Evolutionary conservation across 1,140 invertebrate genomes (phyloP).

Genomic region (Bicyclus anynana): DNA sequence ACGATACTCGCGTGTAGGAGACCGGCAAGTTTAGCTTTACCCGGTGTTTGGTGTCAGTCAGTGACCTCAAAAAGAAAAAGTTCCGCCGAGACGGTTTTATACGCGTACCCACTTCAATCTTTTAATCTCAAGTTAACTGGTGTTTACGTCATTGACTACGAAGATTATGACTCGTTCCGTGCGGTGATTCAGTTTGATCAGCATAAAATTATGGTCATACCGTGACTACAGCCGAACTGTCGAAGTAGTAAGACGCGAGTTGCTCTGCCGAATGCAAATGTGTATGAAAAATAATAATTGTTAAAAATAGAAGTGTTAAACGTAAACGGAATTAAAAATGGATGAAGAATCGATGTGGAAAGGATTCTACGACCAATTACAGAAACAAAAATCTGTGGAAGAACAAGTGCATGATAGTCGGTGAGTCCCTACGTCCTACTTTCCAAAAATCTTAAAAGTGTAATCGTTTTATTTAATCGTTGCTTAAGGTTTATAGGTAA

Average conservation of each 20-base stretch:
- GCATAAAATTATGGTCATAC: conserved; percentile 33
- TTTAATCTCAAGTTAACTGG: conserved; percentile 25
- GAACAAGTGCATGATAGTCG: conserved; percentile 79
- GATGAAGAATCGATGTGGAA: conserved; percentile 86
- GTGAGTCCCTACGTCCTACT: too few relatives aligned
- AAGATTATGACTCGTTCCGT: conserved; percentile 53
- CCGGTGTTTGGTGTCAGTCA: neutral
- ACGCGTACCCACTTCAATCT: conserved; percentile 18
- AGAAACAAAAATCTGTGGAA: conserved; percentile 77
- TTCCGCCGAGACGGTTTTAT: neutral
- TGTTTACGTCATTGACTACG: conserved; percentile 62
- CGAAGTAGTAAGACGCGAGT: conserved; percentile 4
- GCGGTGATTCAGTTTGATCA: conserved; percentile 58
- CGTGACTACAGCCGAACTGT: neutral
- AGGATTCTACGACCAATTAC: conserved; percentile 80
- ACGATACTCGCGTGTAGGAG: neutral
- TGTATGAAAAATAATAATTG: neutral
- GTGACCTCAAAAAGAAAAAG: conserved; percentile 13
- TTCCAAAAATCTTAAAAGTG: too few relatives aligned
- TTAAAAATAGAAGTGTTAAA: neutral
- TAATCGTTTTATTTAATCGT: too few relatives aligned
- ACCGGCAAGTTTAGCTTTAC: neutral
- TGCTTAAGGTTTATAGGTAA: too few relatives aligned
- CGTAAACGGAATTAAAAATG: conserved; percentile 41
- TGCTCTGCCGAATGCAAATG: neutral